Base-by-base conservation (phyloP, 1,140 invertebrate genomes). In the Brachionus sp. region DNA sequence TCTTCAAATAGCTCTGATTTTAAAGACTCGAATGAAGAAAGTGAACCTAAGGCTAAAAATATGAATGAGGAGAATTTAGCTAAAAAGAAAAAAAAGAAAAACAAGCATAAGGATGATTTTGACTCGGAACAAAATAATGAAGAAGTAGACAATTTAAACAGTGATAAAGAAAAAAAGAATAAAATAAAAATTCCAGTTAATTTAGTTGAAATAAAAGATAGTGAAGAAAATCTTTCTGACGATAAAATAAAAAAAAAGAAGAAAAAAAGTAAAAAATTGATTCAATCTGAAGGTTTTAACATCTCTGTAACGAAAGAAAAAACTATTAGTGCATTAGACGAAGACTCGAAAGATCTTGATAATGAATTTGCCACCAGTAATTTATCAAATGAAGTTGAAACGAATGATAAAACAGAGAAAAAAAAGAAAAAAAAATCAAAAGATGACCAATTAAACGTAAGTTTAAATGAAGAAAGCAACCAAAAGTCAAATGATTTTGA, bases 361-460 rank as follows among this genome's bases (percentile, higher is more conserved):
- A 29, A 73, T 19, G 39, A 25, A 46, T 13, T 9, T 12, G 44
- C 0, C 23, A 25, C 19, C 3, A 7, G 13, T 12, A 75, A 2
- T 46, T 10, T 0, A 25, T 0, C 12, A 33, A 46, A 50, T 46
- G 19, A 75, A 25, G 9, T 9, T 46, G 37, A 13, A 29, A 2
- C 5, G 29, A 42, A 16, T n/a, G 23, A 57, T 37, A 35, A 37
- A 13, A 19, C 1, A 37, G 13, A 46, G 5, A 62, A 62, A 62
- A 78, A 78, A 6, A 78, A 57, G n/a, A 78, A 62, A 29, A 78
- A 78, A 53, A 78, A 62, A 78, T 57, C 37, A 68, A 42, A 66
- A 23, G 80, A 66, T 16, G 33, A 80, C 35, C 19, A 62, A 42
- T 23, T 23, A 35, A 68, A 37, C 0, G n/a, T 46, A 33, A 82